phyloP scores from a whole-genome alignment of 1,140 invertebrate genomes.

The Bombus ignitus region DNA sequence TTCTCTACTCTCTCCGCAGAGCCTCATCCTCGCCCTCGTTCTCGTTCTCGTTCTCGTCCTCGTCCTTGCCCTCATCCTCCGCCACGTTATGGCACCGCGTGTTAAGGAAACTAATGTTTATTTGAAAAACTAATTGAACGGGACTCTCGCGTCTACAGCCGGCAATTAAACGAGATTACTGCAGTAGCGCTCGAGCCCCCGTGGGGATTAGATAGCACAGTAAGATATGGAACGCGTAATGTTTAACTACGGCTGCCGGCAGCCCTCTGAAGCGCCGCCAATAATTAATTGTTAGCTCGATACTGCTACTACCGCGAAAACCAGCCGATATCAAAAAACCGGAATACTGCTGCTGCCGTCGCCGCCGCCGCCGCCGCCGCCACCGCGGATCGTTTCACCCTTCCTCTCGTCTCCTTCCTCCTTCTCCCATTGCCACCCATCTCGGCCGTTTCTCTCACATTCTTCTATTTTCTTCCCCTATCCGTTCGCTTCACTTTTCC shows the following conservation, averaged over 20 bases:
- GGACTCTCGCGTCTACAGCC: constrained; percentile 82
- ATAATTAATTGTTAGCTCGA: constrained; percentile 81
- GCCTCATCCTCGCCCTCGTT: constrained; percentile 17
- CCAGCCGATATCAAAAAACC: constrained; percentile 74
- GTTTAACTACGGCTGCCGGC: constrained; percentile 80
- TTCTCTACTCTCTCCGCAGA: background rate
- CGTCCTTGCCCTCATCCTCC: constrained; percentile 62
- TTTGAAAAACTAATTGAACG: constrained; percentile 84
- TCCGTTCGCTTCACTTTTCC: constrained; percentile 1
- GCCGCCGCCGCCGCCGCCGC: constrained; percentile 6
- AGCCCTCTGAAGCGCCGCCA: constrained; percentile 75
- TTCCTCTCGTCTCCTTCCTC: constrained; percentile 3
- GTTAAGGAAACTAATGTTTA: constrained; percentile 84
- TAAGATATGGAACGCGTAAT: constrained; percentile 83
- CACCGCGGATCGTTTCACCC: constrained; percentile 30
- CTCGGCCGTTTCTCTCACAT: too few species aligned
- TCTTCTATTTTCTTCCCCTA: background rate
- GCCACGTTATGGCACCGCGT: constrained; percentile 80
- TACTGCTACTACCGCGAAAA: constrained; percentile 69
- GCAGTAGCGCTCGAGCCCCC: constrained; percentile 76
- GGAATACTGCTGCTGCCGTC: constrained; percentile 65
- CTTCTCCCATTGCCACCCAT: background rate
- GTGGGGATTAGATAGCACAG: constrained; percentile 81
- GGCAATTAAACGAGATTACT: constrained; percentile 83
- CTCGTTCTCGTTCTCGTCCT: constrained; percentile 43